Conservation (phyloP, 1,140 invertebrate species). For the Druon quercuslanigerum region DNA sequence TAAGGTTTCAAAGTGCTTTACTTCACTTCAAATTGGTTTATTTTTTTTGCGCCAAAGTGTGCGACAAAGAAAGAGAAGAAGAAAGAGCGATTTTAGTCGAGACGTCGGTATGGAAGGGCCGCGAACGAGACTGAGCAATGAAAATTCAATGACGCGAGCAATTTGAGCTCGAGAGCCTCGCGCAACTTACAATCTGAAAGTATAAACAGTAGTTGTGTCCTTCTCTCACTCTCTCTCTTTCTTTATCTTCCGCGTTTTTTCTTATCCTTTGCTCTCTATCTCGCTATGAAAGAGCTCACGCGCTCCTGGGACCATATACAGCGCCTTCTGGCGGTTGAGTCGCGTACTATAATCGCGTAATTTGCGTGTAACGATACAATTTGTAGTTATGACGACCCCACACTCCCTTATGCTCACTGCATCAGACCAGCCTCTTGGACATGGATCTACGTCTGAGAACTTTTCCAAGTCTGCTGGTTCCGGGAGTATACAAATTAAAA, state of each 20-base stretch:
- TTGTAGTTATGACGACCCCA: slow-evolving; percentile 62
- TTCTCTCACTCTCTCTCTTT: slow-evolving; percentile 20
- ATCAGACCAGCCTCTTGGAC: not conserved
- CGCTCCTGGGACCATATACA: slow-evolving; percentile 34
- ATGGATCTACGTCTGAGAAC: not conserved
- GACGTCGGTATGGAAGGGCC: slow-evolving; percentile 40
- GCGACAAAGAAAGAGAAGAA: too few relatives aligned
- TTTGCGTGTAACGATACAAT: slow-evolving; percentile 70
- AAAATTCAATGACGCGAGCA: slow-evolving; percentile 63
- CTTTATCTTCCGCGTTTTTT: slow-evolving; percentile 23
- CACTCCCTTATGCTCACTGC: not conserved
- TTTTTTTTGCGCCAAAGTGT: too few relatives aligned
- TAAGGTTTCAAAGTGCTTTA: slow-evolving; percentile 44
- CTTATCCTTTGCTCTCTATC: slow-evolving; percentile 35
- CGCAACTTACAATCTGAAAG: slow-evolving; percentile 55
- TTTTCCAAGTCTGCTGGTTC: not conserved
- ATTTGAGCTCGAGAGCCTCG: slow-evolving; percentile 53
- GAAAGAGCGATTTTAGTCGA: not conserved
- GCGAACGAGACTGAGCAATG: slow-evolving; percentile 52
- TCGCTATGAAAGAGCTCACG: slow-evolving; percentile 39
- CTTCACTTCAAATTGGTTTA: too few relatives aligned
- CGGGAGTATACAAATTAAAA: too few relatives aligned
- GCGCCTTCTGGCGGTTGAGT: slow-evolving; percentile 51
- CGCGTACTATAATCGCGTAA: slow-evolving; percentile 63
- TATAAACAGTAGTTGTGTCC: slow-evolving; percentile 59